Conservation (phyloP, 1,140 invertebrate genomes). For the Hyles vespertilio region DNA sequence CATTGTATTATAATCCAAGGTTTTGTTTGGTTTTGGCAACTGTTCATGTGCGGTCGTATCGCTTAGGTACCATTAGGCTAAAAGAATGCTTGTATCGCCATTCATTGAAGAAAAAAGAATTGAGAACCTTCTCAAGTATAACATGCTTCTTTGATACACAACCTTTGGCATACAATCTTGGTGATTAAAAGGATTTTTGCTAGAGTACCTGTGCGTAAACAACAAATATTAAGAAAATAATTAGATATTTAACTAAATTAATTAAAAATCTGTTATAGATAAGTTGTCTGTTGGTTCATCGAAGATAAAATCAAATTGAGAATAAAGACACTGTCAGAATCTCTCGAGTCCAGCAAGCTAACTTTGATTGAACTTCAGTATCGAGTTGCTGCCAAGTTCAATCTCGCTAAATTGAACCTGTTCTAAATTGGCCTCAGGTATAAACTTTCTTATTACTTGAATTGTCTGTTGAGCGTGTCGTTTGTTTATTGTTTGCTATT, state of each 20-base stretch:
- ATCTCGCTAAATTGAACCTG: conserved; percentile 1
- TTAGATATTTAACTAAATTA: not conserved
- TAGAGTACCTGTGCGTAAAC: not conserved
- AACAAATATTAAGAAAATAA: not conserved
- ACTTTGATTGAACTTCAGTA: conserved; percentile 22
- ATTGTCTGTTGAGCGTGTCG: not conserved
- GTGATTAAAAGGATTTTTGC: too few species aligned
- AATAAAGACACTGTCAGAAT: conserved; percentile 10
- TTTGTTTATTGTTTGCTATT: too few species aligned
- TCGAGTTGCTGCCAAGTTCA: conserved; percentile 13
- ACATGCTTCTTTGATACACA: too few species aligned
- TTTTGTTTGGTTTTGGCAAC: too few species aligned
- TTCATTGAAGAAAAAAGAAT: too few species aligned
- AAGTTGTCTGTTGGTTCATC: not conserved
- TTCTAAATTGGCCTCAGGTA: not conserved
- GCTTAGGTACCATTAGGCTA: too few species aligned
- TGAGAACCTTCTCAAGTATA: too few species aligned
- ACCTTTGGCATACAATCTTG: too few species aligned
- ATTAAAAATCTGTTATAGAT: not conserved
- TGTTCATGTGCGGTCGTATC: too few species aligned
- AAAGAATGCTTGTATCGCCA: too few species aligned
- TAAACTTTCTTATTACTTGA: not conserved
- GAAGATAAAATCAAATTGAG: conserved; percentile 7
- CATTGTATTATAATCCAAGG: too few species aligned
- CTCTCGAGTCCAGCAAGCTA: conserved; percentile 14